phyloP scores from a whole-genome alignment of 2,888 invertebrate genomes.

The Meandrusa payeni region DNA sequence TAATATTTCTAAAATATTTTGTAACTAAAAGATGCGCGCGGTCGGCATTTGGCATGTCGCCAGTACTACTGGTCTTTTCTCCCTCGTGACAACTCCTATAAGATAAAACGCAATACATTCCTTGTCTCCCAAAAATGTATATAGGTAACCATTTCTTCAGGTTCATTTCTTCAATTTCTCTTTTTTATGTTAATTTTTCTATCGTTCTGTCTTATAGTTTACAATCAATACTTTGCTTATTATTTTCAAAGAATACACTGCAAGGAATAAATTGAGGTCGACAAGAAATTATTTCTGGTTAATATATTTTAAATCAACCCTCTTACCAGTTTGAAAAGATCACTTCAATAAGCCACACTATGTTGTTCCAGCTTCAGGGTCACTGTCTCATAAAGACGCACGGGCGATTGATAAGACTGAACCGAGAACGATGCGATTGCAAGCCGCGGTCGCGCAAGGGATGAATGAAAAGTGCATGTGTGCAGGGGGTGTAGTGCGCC shows the following conservation, averaged over 20 bases:
- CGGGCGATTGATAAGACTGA: slow-evolving; percentile 19
- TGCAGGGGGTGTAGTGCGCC: slow-evolving; percentile 37
- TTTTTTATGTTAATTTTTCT: background rate
- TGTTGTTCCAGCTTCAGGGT: slow-evolving; percentile 21
- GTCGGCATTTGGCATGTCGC: slow-evolving; percentile 67
- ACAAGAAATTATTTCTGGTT: too few species aligned
- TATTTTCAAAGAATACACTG: too few species aligned
- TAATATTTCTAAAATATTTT: slow-evolving; percentile 68
- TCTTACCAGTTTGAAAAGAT: slow-evolving; percentile 18
- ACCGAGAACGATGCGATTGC: slow-evolving; percentile 26
- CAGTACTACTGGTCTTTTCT: slow-evolving; percentile 71
- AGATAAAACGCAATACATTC: slow-evolving; percentile 56
- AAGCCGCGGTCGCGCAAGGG: slow-evolving; percentile 36
- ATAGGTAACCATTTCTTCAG: slow-evolving; percentile 29
- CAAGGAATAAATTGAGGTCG: too few species aligned
- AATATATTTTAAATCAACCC: too few species aligned
- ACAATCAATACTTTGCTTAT: background rate
- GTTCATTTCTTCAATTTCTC: background rate
- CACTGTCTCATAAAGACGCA: slow-evolving; percentile 23
- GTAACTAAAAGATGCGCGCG: slow-evolving; percentile 64
- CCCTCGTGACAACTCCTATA: slow-evolving; percentile 62
- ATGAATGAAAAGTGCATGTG: slow-evolving; percentile 65
- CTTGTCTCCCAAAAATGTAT: slow-evolving; percentile 26
- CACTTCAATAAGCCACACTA: slow-evolving; percentile 21
- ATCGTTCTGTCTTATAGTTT: background rate